phyloP scores from a whole-genome alignment of 2,888 invertebrate genomes.

The Anodontia alba region DNA sequence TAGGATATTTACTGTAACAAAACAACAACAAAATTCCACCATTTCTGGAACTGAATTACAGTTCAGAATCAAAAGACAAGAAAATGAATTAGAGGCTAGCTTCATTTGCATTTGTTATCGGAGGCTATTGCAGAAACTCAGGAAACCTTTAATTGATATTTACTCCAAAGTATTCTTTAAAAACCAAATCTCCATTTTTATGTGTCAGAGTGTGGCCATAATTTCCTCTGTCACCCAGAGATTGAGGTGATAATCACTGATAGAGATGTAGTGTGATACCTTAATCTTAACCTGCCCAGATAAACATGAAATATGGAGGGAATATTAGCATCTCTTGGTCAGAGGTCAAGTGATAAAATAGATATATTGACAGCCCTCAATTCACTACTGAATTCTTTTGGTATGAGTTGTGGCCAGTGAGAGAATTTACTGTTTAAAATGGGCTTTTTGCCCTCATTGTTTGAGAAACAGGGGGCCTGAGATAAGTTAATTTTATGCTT shows the following conservation, averaged over 20 bases:
- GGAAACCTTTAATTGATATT: background rate
- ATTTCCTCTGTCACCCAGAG: conserved; percentile 14
- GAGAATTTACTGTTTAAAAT: conserved; percentile 13
- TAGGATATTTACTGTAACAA: no score
- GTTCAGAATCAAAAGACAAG: no score
- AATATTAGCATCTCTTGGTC: background rate
- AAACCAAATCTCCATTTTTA: conserved; percentile 4
- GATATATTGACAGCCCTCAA: conserved; percentile 10
- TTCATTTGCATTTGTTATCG: conserved; percentile 7
- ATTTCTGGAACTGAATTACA: no score
- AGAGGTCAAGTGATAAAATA: conserved; percentile 10
- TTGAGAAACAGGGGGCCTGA: no score
- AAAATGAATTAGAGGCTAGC: background rate
- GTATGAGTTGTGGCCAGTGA: background rate
- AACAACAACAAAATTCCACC: no score
- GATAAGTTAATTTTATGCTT: no score
- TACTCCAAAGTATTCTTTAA: background rate
- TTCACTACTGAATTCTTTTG: background rate
- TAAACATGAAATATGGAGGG: conserved; percentile 16
- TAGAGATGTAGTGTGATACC: conserved; percentile 4
- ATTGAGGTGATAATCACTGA: conserved; percentile 5
- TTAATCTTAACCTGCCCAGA: conserved; percentile 17
- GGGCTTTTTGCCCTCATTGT: conserved; percentile 8
- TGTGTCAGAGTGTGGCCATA: background rate
- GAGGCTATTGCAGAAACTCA: background rate